Conservation (phyloP, 2,888 invertebrate genomes). For the Agriopis marginaria region DNA sequence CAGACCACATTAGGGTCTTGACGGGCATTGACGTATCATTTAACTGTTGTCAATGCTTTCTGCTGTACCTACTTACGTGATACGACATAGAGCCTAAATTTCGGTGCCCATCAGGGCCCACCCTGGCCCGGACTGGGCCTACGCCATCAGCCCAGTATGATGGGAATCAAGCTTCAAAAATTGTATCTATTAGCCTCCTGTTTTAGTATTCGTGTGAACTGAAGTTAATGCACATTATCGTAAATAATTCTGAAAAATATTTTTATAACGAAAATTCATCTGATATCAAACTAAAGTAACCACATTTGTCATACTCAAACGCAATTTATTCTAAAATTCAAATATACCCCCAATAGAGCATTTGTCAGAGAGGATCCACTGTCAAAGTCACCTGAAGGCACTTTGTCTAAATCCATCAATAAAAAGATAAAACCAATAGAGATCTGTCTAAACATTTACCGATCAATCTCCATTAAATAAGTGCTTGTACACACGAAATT, state of each 20-base stretch:
- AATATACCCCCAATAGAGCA: constrained; percentile 8
- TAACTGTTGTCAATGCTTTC: too few relatives aligned
- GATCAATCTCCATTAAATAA: constrained; percentile 23
- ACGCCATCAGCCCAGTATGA: too few relatives aligned
- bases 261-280: not conserved
- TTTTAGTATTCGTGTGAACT: too few relatives aligned
- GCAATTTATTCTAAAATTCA: constrained; percentile 16
- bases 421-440: constrained; percentile 10
- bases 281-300: constrained; percentile 15
- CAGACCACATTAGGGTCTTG: too few relatives aligned
- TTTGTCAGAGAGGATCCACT: constrained; percentile 16
- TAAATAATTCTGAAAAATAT: not conserved
- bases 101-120: too few relatives aligned
- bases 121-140: too few relatives aligned
- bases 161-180: too few relatives aligned
- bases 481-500: not conserved
- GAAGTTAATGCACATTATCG: too few relatives aligned
- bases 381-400: constrained; percentile 14
- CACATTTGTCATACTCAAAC: constrained; percentile 8
- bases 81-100: too few relatives aligned
- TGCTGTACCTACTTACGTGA: too few relatives aligned
- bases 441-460: not conserved
- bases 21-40: too few relatives aligned
- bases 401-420: constrained; percentile 10
- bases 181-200: too few relatives aligned